A percentile compares a stretch with the other conserved stretches of the same genome.
Conservation (phyloP, 2,113 vertebrate genomes). For the Scopus umbretta region DNA sequence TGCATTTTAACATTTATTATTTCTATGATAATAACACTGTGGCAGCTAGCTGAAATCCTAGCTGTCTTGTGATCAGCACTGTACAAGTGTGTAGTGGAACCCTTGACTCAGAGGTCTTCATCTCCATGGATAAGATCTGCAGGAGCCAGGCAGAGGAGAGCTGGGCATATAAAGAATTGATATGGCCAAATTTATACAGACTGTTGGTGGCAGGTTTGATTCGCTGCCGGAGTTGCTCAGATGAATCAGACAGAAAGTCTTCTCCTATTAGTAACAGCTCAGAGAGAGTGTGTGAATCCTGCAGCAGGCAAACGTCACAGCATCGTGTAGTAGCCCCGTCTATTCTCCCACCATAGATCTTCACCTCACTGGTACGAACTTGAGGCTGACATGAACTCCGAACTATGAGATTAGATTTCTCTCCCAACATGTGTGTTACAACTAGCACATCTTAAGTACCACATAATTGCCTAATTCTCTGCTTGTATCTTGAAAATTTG, state of each 20-base stretch:
- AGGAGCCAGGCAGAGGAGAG: background rate
- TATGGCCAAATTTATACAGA: background rate
- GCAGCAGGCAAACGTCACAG: fast-evolving
- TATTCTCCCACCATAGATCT: background rate
- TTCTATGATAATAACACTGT: background rate
- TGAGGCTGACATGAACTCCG: background rate
- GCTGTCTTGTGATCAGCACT: background rate
- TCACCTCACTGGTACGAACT: background rate
- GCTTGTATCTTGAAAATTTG: background rate
- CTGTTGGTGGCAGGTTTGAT: background rate
- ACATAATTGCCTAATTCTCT: background rate
- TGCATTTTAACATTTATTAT: background rate
- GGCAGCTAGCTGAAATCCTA: background rate
- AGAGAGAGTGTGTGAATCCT: background rate
- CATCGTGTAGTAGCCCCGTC: background rate
- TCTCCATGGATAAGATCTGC: background rate
- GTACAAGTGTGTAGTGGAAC: background rate
- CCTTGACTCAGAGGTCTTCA: fast-evolving
- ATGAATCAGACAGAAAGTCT: background rate
- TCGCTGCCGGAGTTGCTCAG: background rate
- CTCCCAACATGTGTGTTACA: background rate
- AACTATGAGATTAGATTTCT: background rate
- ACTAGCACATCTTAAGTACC: background rate
- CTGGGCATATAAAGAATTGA: background rate
- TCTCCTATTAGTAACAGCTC: background rate